Conservation (phyloP, 2,888 invertebrate genomes). For the Amiota mariae region DNA sequence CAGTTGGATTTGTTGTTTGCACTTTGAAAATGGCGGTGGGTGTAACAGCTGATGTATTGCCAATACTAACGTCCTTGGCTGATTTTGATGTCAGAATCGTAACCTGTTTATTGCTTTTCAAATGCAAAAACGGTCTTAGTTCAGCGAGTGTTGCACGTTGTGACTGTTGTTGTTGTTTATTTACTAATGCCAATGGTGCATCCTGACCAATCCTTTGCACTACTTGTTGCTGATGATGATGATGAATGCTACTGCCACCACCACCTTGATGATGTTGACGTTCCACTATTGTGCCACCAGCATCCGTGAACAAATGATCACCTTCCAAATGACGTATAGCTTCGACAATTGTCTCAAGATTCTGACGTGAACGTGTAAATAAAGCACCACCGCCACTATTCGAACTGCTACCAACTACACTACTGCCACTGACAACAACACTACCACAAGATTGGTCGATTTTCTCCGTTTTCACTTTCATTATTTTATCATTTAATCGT, state of each 20-base stretch:
- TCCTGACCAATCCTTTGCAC: conserved; percentile 66
- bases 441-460: conserved; percentile 58
- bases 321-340: conserved; percentile 98
- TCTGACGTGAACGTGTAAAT: conserved; percentile 86
- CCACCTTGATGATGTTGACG: conserved; percentile 61
- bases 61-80: conserved; percentile 53
- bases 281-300: conserved; percentile 63
- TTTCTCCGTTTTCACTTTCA: conserved; percentile 71
- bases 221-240: conserved; percentile 61
- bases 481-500: conserved; percentile 77
- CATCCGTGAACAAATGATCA: conserved; percentile 91
- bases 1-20: conserved; percentile 44
- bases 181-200: conserved; percentile 71
- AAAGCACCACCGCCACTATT: conserved; percentile 30
- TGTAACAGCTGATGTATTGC: conserved; percentile 50
- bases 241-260: conserved; percentile 52
- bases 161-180: conserved; percentile 48
- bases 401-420: neutral
- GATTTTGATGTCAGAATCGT: conserved; percentile 64
- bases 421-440: too few relatives aligned
- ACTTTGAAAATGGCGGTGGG: conserved; percentile 71
- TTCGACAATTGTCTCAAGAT: conserved; percentile 97
- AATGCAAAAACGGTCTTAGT: conserved; percentile 79
- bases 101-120: conserved; percentile 74
- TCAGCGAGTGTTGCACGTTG: conserved; percentile 76